phyloP scores from a whole-genome alignment of 53 echinoderm and acorn worm species.

The Antedon mediterranea region DNA sequence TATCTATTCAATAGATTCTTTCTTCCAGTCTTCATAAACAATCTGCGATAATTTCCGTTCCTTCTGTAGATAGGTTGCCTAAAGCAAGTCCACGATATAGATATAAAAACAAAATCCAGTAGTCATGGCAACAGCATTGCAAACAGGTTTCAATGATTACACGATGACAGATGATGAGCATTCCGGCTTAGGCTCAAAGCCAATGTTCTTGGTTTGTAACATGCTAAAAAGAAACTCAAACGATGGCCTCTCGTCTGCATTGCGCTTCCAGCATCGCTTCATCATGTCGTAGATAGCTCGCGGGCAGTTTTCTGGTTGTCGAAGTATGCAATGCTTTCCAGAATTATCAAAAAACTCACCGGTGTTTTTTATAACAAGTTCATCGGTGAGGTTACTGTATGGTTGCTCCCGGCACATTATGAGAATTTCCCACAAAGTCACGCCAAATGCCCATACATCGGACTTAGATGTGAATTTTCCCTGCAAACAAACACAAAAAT shows the following conservation, averaged over 20 bases:
- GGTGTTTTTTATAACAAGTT: slow-evolving; percentile 90
- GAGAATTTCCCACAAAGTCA: slow-evolving; percentile 98
- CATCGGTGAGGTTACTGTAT: slow-evolving; percentile 59
- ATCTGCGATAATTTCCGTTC: too few relatives aligned
- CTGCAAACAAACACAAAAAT: slow-evolving; percentile 22
- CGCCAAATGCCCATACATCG: slow-evolving; percentile 93
- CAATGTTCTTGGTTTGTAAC: slow-evolving; percentile 76
- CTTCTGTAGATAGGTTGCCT: background rate
- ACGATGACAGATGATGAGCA: background rate
- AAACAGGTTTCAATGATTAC: background rate
- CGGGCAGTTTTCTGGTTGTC: slow-evolving; percentile 62
- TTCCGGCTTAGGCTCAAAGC: slow-evolving; percentile 46
- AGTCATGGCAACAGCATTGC: background rate
- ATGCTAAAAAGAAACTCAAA: slow-evolving; percentile 75
- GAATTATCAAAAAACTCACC: slow-evolving; percentile 86
- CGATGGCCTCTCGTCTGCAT: slow-evolving; percentile 45
- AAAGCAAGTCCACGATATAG: background rate
- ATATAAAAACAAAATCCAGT: background rate
- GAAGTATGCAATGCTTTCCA: slow-evolving; percentile 48
- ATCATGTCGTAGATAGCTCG: slow-evolving; percentile 74
- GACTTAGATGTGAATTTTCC: slow-evolving; percentile 88
- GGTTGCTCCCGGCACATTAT: slow-evolving; percentile 85
- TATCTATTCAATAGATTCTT: too few relatives aligned
- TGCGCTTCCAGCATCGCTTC: slow-evolving; percentile 76
- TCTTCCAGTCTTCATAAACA: too few relatives aligned